Percentiles rank a stretch among this genome's conserved stretches.
Evolutionary conservation across 2,888 invertebrate species (phyloP).

Genomic region (Trichopria drosophilae): DNA sequence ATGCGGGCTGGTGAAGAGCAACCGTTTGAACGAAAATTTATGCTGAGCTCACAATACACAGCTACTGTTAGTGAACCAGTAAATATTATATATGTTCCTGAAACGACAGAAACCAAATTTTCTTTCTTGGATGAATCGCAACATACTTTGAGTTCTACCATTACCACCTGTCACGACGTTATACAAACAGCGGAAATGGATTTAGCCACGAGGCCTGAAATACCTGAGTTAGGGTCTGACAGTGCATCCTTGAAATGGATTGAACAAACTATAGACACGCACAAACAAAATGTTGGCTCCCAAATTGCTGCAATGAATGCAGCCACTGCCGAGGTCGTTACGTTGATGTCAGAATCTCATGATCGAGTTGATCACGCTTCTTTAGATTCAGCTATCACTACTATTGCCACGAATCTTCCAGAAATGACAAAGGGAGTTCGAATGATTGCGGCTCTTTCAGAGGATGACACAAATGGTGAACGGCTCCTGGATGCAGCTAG

Average conservation of each 20-base stretch:
- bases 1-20: slow-evolving; percentile 85
- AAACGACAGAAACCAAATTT: slow-evolving; percentile 83
- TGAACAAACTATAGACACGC: slow-evolving; percentile 89
- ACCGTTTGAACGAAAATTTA: slow-evolving; percentile 83
- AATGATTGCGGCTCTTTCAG: slow-evolving; percentile 93
- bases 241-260: slow-evolving; percentile 90
- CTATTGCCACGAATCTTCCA: slow-evolving; percentile 93
- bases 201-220: slow-evolving; percentile 65
- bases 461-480: slow-evolving; percentile 81
- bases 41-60: slow-evolving; percentile 88
- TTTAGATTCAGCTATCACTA: slow-evolving; percentile 95
- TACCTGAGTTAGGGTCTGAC: slow-evolving; percentile 80
- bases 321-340: slow-evolving; percentile 96
- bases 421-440: slow-evolving; percentile 95
- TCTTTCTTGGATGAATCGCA: slow-evolving; percentile 91
- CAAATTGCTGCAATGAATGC: slow-evolving; percentile 99
- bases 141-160: slow-evolving; percentile 87
- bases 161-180: slow-evolving; percentile 84
- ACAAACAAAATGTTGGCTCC: slow-evolving; percentile 93
- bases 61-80: slow-evolving; percentile 88
- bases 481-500: slow-evolving; percentile 89
- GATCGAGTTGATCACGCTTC: slow-evolving; percentile 95
- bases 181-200: slow-evolving; percentile 85
- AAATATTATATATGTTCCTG: slow-evolving; percentile 86
- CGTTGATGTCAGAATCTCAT: slow-evolving; percentile 77